Evolutionary conservation across 2,888 invertebrate genomes (phyloP).

Genomic region (Venusia cambrica): DNA sequence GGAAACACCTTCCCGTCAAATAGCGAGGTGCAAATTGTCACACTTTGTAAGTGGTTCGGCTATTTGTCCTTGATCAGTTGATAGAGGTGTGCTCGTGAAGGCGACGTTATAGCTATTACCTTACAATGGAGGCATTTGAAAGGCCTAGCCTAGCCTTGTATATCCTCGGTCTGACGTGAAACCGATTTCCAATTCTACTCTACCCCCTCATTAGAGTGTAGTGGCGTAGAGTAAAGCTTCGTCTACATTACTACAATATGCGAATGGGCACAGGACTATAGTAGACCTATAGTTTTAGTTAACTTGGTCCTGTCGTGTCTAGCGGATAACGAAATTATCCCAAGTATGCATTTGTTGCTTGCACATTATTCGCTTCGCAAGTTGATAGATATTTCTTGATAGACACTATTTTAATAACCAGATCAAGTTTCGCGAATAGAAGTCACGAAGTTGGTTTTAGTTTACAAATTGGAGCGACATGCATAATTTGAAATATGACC

Average conservation of each 20-base stretch:
- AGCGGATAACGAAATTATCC: conserved; percentile 44
- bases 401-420: conserved; percentile 18
- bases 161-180: not conserved
- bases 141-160: conserved; percentile 10
- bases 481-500: conserved; percentile 16
- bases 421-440: conserved; percentile 18
- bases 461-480: conserved; percentile 14
- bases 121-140: conserved; percentile 21
- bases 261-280: too few species aligned
- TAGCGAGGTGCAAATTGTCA: conserved; percentile 23
- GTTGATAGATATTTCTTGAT: conserved; percentile 29
- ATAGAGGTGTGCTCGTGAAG: conserved; percentile 21
- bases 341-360: conserved; percentile 34
- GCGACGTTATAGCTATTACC: conserved; percentile 17
- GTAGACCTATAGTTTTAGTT: conserved; percentile 14
- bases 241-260: too few species aligned
- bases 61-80: conserved; percentile 27
- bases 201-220: too few species aligned
- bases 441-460: conserved; percentile 24
- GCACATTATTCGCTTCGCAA: conserved; percentile 31
- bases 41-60: conserved; percentile 21
- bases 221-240: too few species aligned
- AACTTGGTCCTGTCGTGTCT: conserved; percentile 29
- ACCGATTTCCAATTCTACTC: conserved; percentile 1
- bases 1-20: conserved; percentile 15